Evolutionary conservation across 2,113 vertebrate genomes (phyloP).

Genomic region (Poecilia latipinna): DNA sequence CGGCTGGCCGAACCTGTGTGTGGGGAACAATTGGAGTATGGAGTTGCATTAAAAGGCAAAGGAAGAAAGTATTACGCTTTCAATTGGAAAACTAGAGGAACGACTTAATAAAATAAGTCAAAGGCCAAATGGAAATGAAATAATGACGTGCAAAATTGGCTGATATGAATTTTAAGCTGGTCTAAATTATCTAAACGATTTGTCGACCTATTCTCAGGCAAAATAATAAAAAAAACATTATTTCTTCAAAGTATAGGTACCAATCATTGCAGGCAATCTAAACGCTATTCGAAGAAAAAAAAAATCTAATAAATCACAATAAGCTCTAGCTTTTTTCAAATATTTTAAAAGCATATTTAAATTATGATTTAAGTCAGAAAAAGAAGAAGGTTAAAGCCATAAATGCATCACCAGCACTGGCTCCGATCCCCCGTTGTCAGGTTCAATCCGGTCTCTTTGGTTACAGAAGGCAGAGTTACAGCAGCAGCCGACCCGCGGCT

Average conservation of each 20-base stretch:
- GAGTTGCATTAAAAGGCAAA: neutral
- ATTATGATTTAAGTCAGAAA: neutral
- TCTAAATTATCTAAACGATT: neutral
- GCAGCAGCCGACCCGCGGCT: constrained; percentile 1
- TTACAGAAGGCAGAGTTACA: neutral
- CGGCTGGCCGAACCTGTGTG: constrained; percentile 1
- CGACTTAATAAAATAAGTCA: no score
- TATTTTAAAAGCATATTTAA: neutral
- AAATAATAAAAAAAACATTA: neutral
- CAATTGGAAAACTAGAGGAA: neutral
- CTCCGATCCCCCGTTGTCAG: constrained; percentile 12
- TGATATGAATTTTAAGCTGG: neutral
- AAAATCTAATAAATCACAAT: neutral
- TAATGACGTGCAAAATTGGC: no score
- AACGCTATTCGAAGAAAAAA: neutral
- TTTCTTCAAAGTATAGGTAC: no score
- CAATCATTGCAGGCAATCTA: neutral
- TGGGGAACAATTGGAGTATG: neutral
- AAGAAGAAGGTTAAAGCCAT: neutral
- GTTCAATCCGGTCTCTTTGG: constrained; percentile 28
- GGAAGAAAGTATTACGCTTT: neutral
- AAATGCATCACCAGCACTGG: constrained; percentile 14
- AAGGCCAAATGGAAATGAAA: no score
- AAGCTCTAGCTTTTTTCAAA: neutral
- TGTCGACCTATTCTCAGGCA: neutral